Evolutionary conservation across 2,888 invertebrate species (phyloP).

Genomic region (Lamellibrachia satsuma): DNA sequence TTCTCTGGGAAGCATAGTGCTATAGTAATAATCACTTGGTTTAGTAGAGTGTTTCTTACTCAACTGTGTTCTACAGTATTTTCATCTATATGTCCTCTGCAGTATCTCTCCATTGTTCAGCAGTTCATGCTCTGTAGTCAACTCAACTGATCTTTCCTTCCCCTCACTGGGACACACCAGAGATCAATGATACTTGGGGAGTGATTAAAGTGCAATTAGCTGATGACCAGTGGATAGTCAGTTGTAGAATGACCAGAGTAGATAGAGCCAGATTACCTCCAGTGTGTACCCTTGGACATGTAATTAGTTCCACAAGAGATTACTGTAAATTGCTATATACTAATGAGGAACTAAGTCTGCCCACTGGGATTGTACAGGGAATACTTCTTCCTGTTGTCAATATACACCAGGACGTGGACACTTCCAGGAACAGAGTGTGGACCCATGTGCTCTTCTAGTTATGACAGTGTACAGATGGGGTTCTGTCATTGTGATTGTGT

Average conservation of each 20-base stretch:
- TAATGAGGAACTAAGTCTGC: not conserved
- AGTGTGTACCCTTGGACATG: not conserved
- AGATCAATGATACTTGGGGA: not conserved
- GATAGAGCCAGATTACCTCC: not conserved
- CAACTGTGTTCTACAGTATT: not conserved
- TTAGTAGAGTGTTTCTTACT: not conserved
- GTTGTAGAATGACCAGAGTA: not conserved
- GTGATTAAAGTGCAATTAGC: slow-evolving; percentile 12
- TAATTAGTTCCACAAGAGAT: not conserved
- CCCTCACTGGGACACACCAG: not conserved
- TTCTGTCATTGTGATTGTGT: no score
- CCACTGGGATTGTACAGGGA: not conserved
- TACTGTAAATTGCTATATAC: not conserved
- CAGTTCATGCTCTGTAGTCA: no score
- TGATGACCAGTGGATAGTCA: not conserved
- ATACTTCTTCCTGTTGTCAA: no score
- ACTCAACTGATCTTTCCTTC: not conserved
- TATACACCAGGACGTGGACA: no score
- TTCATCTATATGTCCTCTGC: no score
- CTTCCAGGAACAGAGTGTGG: no score
- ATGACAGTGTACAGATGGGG: no score
- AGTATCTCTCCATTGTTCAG: no score
- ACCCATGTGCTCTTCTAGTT: no score
- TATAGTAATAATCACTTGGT: not conserved
- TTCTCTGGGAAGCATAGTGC: not conserved